These are phyloP conservation scores for Halictus rubicundus DNA, from an alignment of 1,140 invertebrate species.

Conservation along the genomic window DNA sequence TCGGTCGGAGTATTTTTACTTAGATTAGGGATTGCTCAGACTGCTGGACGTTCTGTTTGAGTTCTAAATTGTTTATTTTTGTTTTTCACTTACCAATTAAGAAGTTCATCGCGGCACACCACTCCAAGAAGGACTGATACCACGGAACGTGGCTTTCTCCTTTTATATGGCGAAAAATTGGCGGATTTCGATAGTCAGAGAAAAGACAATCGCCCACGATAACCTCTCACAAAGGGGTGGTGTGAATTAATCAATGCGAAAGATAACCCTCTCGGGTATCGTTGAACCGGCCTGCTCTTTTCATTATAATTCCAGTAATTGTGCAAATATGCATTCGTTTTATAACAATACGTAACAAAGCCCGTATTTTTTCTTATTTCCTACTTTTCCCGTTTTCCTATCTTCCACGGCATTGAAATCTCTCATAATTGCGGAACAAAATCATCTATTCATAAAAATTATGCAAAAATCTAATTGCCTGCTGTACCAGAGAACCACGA, in stretches of 20 bases:
- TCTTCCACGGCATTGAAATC: not conserved
- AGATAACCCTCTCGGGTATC: slow-evolving; percentile 72
- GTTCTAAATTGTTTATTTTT: not conserved
- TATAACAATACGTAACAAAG: not conserved
- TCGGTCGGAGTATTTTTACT: too few relatives aligned
- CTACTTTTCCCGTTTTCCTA: not conserved
- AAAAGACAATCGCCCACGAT: slow-evolving; percentile 62
- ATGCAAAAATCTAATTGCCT: too few relatives aligned
- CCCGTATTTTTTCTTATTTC: not conserved
- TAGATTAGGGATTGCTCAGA: too few relatives aligned
- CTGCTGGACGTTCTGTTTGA: too few relatives aligned
- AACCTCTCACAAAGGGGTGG: slow-evolving; percentile 71
- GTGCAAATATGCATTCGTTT: not conserved
- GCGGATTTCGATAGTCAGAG: slow-evolving; percentile 61
- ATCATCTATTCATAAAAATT: not conserved
- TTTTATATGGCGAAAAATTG: slow-evolving; percentile 75
- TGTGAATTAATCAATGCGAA: slow-evolving; percentile 61
- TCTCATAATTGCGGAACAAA: not conserved
- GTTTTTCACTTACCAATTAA: slow-evolving; percentile 64
- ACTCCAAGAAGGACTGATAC: slow-evolving; percentile 71
- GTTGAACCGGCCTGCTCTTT: not conserved
- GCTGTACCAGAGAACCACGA: too few relatives aligned
- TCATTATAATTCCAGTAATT: not conserved
- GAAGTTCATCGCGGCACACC: slow-evolving; percentile 62
- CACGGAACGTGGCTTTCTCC: slow-evolving; percentile 51